These are phyloP conservation scores for Calycopis cecrops DNA, from an alignment of 1,140 invertebrate genomes.

Conservation along the genomic window DNA sequence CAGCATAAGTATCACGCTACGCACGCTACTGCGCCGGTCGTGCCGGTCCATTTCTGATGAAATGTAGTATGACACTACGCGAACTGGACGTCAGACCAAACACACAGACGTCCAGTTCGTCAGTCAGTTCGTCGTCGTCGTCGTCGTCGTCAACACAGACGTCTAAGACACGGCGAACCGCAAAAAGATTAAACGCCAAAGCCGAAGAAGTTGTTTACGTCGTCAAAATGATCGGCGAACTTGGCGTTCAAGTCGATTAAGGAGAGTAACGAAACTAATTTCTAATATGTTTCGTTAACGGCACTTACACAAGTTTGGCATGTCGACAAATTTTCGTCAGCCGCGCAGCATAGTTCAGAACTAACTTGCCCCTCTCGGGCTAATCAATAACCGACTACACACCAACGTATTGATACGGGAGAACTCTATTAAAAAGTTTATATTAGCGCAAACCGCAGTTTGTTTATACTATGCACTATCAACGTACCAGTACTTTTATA, in stretches of 20 bases:
- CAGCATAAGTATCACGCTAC: too few relatives aligned
- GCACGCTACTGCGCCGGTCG: too few relatives aligned
- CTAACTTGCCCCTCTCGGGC: conserved; percentile 47
- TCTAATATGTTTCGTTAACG: conserved; percentile 66
- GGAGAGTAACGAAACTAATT: conserved; percentile 59
- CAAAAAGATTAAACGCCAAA: not conserved
- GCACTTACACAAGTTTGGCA: conserved; percentile 53
- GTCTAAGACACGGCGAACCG: too few relatives aligned
- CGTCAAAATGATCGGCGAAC: conserved; percentile 46
- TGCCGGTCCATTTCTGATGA: too few relatives aligned
- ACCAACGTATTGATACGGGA: conserved; percentile 18
- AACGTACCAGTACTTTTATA: too few relatives aligned
- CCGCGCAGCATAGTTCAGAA: conserved; percentile 45
- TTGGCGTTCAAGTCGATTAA: conserved; percentile 53
- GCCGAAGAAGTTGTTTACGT: not conserved
- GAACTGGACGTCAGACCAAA: too few relatives aligned
- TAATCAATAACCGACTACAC: conserved; percentile 39
- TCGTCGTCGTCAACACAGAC: too few relatives aligned
- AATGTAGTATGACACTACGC: too few relatives aligned
- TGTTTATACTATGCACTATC: not conserved
- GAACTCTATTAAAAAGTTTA: conserved; percentile 12
- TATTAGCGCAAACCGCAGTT: conserved; percentile 1
- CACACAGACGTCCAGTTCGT: too few relatives aligned
- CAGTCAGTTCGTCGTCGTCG: too few relatives aligned
- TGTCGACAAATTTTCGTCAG: conserved; percentile 47